A percentile compares a stretch with the other conserved stretches of the same genome.
Conservation (phyloP, 2,113 vertebrate genomes). For the Pithys albifrons region DNA sequence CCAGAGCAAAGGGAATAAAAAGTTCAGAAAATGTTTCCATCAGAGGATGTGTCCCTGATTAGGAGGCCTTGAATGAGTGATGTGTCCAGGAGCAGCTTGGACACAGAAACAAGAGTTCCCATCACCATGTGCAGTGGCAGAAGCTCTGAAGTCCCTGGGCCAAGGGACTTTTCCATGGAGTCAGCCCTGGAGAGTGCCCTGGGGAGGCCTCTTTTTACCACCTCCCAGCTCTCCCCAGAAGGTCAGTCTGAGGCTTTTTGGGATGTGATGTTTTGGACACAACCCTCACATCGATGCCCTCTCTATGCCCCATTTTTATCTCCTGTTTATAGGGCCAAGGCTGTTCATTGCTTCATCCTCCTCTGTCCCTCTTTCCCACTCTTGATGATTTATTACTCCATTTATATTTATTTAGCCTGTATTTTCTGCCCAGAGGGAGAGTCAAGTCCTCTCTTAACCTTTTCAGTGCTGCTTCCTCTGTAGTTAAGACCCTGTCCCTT, state of each 20-base stretch:
- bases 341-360: background rate
- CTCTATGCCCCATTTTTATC: slow-evolving; percentile 22
- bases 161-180: background rate
- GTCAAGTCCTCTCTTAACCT: background rate
- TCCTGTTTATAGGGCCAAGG: background rate
- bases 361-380: background rate
- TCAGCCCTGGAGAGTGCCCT: rapidly evolving
- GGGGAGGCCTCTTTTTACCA: background rate
- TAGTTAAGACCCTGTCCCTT: background rate
- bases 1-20: background rate
- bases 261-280: background rate
- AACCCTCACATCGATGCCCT: background rate
- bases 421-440: background rate
- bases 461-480: background rate
- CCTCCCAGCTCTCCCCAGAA: background rate
- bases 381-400: background rate
- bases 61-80: background rate
- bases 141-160: background rate
- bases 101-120: background rate
- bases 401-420: background rate
- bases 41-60: background rate
- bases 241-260: background rate
- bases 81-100: background rate
- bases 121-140: background rate
- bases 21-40: background rate